Conservation (phyloP, 2,888 invertebrate genomes). For the Esperia sulphurella region DNA sequence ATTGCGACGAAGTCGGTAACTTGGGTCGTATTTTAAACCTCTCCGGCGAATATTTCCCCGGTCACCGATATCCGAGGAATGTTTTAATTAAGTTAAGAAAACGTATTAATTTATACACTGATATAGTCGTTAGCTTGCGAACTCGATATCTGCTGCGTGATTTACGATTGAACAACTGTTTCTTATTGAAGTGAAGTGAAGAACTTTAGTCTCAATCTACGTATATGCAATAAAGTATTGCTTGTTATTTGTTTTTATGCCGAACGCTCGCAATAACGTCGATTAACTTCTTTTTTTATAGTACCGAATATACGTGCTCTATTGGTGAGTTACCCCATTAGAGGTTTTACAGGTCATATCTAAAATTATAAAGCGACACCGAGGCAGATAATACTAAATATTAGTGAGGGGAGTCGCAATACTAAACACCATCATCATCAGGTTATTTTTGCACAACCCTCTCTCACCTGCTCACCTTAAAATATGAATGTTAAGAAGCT, state of each 20-base stretch:
- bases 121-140: slow-evolving; percentile 31
- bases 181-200: too few species aligned
- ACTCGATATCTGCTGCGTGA: not conserved
- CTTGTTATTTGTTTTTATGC: slow-evolving; percentile 8
- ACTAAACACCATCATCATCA: too few species aligned
- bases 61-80: slow-evolving; percentile 34
- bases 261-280: slow-evolving; percentile 27
- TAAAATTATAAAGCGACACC: too few species aligned
- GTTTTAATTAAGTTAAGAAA: slow-evolving; percentile 58
- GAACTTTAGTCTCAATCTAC: too few species aligned
- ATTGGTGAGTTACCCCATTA: not conserved
- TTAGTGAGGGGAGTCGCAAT: too few species aligned
- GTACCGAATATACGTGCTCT: slow-evolving; percentile 25
- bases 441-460: too few species aligned
- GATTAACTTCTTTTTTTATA: slow-evolving; percentile 44
- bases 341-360: not conserved
- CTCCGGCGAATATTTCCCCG: slow-evolving; percentile 19
- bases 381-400: too few species aligned
- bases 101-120: slow-evolving; percentile 54
- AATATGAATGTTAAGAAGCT: too few species aligned
- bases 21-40: slow-evolving; percentile 32
- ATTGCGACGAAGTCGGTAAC: slow-evolving; percentile 22
- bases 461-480: too few species aligned
- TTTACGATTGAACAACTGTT: not conserved
- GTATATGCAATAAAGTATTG: not conserved